phyloP scores from a whole-genome alignment of 2,113 vertebrate species.

The Antidorcas marsupialis region DNA sequence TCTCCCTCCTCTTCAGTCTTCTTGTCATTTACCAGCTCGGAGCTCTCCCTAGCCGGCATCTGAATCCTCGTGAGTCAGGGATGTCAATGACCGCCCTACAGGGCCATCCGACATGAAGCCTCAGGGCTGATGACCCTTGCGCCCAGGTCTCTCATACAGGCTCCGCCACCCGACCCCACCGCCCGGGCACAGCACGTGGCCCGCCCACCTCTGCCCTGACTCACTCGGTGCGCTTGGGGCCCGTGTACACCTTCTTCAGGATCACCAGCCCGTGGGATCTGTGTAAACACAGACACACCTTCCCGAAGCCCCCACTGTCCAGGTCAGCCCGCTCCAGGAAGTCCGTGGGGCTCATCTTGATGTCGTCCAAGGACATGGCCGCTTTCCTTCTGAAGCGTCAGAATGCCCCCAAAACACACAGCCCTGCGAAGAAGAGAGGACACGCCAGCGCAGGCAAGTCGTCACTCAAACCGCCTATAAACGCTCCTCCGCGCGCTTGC shows the following conservation, averaged over 20 bases:
- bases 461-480: neutral
- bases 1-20: neutral
- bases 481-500: neutral
- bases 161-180: accelerated
- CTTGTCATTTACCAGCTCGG: neutral
- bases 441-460: neutral
- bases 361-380: slow-evolving; percentile 82
- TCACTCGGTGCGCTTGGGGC: slow-evolving; percentile 88
- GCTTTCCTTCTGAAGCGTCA: slow-evolving; percentile 37
- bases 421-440: neutral
- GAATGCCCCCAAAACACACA: slow-evolving; percentile 4
- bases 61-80: neutral
- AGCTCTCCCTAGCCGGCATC: neutral
- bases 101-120: neutral
- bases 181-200: neutral
- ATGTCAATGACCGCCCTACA: neutral
- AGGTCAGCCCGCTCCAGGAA: slow-evolving; percentile 81
- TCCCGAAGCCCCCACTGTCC: slow-evolving; percentile 92
- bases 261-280: slow-evolving; percentile 89
- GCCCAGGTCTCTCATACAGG: neutral
- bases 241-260: slow-evolving; percentile 93
- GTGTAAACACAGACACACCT: slow-evolving; percentile 91
- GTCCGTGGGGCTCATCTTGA: slow-evolving; percentile 87
- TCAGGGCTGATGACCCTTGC: neutral
- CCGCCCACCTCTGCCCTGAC: slow-evolving; percentile 60